Percentiles rank a stretch among this genome's conserved stretches.
Evolutionary conservation across 2,797 vertebrate species (phyloP).

Genomic region (Sebastolobus alascanus): DNA sequence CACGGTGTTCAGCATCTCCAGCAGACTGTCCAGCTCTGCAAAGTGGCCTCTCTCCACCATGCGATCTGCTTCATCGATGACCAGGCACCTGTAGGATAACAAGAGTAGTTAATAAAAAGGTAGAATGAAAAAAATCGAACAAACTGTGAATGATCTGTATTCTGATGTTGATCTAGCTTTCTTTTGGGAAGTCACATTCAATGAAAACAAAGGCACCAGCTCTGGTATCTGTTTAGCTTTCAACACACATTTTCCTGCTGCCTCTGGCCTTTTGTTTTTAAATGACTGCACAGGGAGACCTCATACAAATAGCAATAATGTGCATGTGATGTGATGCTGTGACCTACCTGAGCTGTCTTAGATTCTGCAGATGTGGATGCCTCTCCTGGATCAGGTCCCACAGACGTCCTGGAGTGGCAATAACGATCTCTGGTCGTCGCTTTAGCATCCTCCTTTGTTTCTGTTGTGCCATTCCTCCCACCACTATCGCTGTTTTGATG

Average conservation of each 20-base stretch:
- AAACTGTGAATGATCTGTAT: background rate
- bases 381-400: slow-evolving; percentile 95
- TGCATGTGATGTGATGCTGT: background rate
- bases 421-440: slow-evolving; percentile 91
- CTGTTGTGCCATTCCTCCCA: slow-evolving; percentile 95
- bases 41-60: slow-evolving; percentile 99
- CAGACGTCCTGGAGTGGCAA: slow-evolving; percentile 95
- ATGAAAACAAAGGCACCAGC: background rate
- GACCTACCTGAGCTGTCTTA: slow-evolving; percentile 90
- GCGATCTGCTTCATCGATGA: slow-evolving; percentile 97
- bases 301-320: background rate
- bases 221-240: background rate
- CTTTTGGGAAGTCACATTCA: background rate
- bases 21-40: slow-evolving; percentile 92
- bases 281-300: background rate
- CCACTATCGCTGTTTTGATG: slow-evolving; percentile 92
- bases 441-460: slow-evolving; percentile 94
- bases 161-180: background rate
- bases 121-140: background rate
- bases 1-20: slow-evolving; percentile 92
- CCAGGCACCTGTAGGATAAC: slow-evolving; percentile 89
- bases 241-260: background rate
- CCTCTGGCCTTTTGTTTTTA: background rate
- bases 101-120: background rate
- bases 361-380: slow-evolving; percentile 91